phyloP scores from a whole-genome alignment of 92 coral and sea anemone genomes.

The Scolanthus callimorphus region DNA sequence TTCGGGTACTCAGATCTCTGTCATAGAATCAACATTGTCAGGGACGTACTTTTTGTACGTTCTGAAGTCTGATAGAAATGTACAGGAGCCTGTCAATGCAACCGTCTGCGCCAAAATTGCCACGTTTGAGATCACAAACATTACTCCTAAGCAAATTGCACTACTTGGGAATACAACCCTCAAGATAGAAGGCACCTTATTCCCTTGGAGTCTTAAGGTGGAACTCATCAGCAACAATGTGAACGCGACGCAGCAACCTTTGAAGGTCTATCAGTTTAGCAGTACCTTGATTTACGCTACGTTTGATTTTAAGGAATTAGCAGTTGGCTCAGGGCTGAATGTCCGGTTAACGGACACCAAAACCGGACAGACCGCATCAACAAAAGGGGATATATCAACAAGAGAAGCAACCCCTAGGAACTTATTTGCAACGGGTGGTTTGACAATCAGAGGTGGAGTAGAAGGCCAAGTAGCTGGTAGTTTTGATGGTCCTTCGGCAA shows the following conservation, averaged over 20 bases:
- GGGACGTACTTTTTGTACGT: constrained; percentile 51
- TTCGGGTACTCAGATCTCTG: constrained; percentile 58
- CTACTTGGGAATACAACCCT: constrained; percentile 59
- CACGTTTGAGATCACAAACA: constrained; percentile 58
- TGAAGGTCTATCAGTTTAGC: constrained; percentile 53
- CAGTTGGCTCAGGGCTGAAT: constrained; percentile 36
- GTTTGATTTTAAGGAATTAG: constrained; percentile 24
- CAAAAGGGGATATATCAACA: too few relatives aligned
- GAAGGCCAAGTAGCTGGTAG: constrained; percentile 47
- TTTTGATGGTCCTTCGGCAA: constrained; percentile 37
- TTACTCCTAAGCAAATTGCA: constrained; percentile 46
- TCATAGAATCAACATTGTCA: constrained; percentile 36
- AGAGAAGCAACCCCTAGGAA: constrained; percentile 12
- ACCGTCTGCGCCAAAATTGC: constrained; percentile 56
- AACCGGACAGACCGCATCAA: constrained; percentile 7
- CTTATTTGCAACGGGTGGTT: too few relatives aligned
- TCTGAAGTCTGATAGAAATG: constrained; percentile 25
- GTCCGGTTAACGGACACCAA: constrained; percentile 28
- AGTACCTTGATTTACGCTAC: constrained; percentile 65
- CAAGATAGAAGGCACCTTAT: constrained; percentile 64
- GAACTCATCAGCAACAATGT: constrained; percentile 15
- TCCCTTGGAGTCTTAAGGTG: constrained; percentile 51
- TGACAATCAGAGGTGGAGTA: constrained; percentile 36
- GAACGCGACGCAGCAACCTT: constrained; percentile 16
- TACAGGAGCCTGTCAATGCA: constrained; percentile 11